phyloP scores from a whole-genome alignment of 2,797 vertebrate genomes.

The Pantherophis vulpinus region DNA sequence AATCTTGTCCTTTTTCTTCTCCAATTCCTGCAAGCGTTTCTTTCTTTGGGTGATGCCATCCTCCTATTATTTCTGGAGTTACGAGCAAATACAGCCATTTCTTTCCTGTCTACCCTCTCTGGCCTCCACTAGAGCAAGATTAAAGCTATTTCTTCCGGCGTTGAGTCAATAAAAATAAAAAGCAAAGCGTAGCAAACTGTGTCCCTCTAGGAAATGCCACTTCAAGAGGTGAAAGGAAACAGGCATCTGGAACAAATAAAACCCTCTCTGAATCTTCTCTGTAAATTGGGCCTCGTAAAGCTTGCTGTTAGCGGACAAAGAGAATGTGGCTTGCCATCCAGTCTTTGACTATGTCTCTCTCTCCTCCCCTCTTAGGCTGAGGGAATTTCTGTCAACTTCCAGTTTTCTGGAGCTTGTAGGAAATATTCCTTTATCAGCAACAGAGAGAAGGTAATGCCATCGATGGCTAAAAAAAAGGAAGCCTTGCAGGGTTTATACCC shows the following conservation, averaged over 20 bases:
- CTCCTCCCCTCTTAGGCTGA: constrained; percentile 39
- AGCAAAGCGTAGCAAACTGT: constrained; percentile 33
- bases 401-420: constrained; percentile 37
- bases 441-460: not conserved
- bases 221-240: constrained; percentile 61
- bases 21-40: not conserved
- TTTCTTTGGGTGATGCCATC: not conserved
- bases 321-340: constrained; percentile 61
- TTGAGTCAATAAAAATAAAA: constrained; percentile 13
- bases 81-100: not conserved
- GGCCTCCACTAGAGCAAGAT: not conserved
- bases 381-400: constrained; percentile 68
- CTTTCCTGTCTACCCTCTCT: not conserved
- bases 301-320: constrained; percentile 60
- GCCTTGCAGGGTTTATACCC: not conserved
- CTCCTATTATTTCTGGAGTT: not conserved
- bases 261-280: constrained; percentile 61
- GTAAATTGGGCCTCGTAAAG: constrained; percentile 53
- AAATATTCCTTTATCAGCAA: not conserved
- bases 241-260: constrained; percentile 62
- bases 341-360: constrained; percentile 51
- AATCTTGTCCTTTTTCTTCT: not conserved
- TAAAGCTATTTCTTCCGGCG: not conserved
- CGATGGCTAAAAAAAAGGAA: not conserved
- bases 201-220: constrained; percentile 19